Evolutionary conservation across 1,140 invertebrate genomes (phyloP), one percentile per base, ranked within the genome.

Genomic region (Achatina immaculata): DNA sequence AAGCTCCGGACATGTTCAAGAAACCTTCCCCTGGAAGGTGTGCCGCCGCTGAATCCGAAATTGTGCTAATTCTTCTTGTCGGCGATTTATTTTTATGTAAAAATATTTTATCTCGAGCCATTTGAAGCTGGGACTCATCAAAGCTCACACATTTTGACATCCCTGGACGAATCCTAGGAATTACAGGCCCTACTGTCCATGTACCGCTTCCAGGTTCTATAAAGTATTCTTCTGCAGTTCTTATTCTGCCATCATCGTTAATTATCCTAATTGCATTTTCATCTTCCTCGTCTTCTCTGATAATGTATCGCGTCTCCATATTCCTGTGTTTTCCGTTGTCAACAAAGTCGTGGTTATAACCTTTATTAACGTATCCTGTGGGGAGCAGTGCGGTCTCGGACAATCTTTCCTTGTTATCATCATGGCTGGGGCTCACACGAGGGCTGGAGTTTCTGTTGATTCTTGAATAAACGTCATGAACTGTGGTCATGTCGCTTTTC

Each of bases 81-180:
- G 65, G n/a, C 31, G 65, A 36, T 14, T 3, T 69, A 9, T 42
- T 42, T 7, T 69, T 62, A 62, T 9, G 28, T 4, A 62, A 31
- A 6, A 69, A 4, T 31, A 6, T 4, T 38, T 66, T 40, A 1
- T 6, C 42, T 69, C 24, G 42, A 11, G 28, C 28, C 9, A 14
- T 21, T 34, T 66, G 65, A 21, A 69, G 42, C 19, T 42, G 36
- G 0, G 68, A 28, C 21, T 69, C 68, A 69, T 69, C 68, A 43
- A 42, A 69, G 42, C 68, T 69, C 1, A 43, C 21, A 43, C 68
- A 69, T 69, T 69, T 69, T 7, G 24, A 69, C 24, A 69, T 69
- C 2, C 68, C 36, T 40, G 36, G 36, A 6, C 36, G 24, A 3
- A n/a, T 40, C 16, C 19, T 9, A 43, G 19, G 36, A 2, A 11